phyloP scores from a whole-genome alignment of 2,797 vertebrate genomes.

The Sphenodon punctatus region DNA sequence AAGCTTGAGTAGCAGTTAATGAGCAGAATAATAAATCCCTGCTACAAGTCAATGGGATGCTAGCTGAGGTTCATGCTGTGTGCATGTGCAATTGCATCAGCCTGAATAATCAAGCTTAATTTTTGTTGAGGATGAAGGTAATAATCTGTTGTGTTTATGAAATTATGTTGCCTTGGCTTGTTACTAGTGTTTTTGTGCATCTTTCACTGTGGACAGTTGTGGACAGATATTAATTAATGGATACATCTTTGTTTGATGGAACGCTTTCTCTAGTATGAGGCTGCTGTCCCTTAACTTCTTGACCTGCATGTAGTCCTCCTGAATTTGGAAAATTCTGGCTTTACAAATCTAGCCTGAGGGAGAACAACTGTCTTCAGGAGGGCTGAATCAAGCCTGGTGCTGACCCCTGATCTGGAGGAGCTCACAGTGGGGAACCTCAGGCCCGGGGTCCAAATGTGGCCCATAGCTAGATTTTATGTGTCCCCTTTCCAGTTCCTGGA shows the following conservation, averaged over 20 bases:
- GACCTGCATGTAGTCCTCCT: background rate
- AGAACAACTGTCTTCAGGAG: background rate
- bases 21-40: background rate
- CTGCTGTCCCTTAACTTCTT: background rate
- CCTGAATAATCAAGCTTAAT: background rate
- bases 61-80: background rate
- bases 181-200: background rate
- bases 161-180: background rate
- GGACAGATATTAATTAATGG: background rate
- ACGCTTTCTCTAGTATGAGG: background rate
- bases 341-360: background rate
- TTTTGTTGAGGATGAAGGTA: background rate
- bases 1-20: background rate
- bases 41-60: background rate
- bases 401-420: too few relatives aligned
- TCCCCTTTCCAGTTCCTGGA: too few relatives aligned
- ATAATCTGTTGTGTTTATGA: background rate
- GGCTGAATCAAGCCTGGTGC: too few relatives aligned
- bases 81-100: rapidly evolving
- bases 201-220: background rate
- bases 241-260: rapidly evolving
- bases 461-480: too few relatives aligned
- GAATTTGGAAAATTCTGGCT: background rate
- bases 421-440: too few relatives aligned
- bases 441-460: too few relatives aligned